phyloP scores from a whole-genome alignment of 2,113 vertebrate species.

The Origma solitaria region DNA sequence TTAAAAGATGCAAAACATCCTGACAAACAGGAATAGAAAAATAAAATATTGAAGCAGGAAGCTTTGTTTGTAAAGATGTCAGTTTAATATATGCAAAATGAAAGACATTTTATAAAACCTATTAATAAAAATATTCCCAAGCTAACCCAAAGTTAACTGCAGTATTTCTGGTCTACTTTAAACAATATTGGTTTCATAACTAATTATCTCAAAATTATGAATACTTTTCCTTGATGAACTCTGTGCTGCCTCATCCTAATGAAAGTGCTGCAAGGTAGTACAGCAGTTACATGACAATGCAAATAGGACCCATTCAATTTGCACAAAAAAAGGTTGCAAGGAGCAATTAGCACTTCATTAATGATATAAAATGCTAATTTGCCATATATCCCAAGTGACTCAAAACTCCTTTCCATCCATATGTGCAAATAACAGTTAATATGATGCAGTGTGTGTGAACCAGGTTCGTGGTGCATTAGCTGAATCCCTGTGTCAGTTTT shows the following conservation, averaged over 20 bases:
- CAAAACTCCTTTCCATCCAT: constrained; percentile 38
- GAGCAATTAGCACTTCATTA: constrained; percentile 72
- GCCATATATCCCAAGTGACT: constrained; percentile 48
- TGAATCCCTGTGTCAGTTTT: constrained; percentile 48
- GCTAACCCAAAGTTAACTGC: neutral
- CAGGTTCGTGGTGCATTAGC: constrained; percentile 3
- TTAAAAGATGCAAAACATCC: neutral
- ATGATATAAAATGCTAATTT: constrained; percentile 70
- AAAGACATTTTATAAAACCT: neutral
- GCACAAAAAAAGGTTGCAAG: constrained; percentile 58
- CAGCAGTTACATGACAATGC: constrained; percentile 14
- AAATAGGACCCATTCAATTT: constrained; percentile 53
- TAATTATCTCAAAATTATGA: constrained; percentile 46
- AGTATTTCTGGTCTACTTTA: neutral
- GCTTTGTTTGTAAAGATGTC: neutral
- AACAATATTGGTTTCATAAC: neutral
- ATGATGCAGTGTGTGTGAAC: neutral
- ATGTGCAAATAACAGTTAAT: constrained; percentile 27
- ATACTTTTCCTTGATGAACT: constrained; percentile 48
- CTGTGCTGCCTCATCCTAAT: constrained; percentile 10
- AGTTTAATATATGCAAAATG: neutral
- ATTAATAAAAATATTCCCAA: constrained; percentile 16
- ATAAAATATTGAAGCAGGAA: neutral
- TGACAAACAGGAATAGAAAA: neutral
- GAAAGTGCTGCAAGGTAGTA: constrained; percentile 42